Conservation (phyloP, 2,888 invertebrate genomes). For the Vannuccia rotundouncinata region DNA sequence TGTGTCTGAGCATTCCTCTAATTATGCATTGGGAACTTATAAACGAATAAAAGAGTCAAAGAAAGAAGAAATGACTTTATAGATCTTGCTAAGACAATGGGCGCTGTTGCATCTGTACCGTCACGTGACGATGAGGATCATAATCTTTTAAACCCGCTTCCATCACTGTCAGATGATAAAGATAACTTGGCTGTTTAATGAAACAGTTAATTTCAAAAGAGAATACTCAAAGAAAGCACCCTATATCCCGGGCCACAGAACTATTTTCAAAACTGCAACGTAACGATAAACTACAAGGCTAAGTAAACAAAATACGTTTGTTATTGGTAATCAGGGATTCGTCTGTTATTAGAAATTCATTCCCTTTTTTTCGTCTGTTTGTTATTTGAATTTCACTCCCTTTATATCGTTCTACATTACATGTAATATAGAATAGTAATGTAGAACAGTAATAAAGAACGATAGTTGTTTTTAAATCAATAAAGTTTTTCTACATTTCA, state of each 20-base stretch:
- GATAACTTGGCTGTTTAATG: neutral
- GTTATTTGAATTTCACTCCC: too few relatives aligned
- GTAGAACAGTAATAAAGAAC: too few relatives aligned
- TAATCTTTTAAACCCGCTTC: too few relatives aligned
- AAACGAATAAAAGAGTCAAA: slow-evolving; percentile 24
- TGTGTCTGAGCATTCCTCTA: neutral
- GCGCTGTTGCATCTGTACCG: neutral
- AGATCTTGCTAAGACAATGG: neutral
- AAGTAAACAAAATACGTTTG: neutral
- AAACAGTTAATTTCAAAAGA: neutral
- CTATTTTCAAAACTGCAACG: neutral
- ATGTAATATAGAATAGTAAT: too few relatives aligned
- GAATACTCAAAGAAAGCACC: neutral
- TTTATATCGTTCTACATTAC: too few relatives aligned
- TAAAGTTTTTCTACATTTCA: too few relatives aligned
- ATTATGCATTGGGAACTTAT: slow-evolving; percentile 16
- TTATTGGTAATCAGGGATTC: neutral
- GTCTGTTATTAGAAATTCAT: neutral
- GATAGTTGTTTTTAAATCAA: too few relatives aligned
- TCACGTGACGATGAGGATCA: neutral
- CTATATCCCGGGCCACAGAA: neutral
- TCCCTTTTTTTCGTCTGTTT: neutral
- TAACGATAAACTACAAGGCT: neutral
- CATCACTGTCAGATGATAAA: too few relatives aligned
- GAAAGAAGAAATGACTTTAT: slow-evolving; percentile 10